Percentiles rank a stretch among this genome's conserved stretches.
These are phyloP conservation scores for Microtus pennsylvanicus DNA, from an alignment of 2,113 vertebrate genomes.

Conservation along the genomic window DNA sequence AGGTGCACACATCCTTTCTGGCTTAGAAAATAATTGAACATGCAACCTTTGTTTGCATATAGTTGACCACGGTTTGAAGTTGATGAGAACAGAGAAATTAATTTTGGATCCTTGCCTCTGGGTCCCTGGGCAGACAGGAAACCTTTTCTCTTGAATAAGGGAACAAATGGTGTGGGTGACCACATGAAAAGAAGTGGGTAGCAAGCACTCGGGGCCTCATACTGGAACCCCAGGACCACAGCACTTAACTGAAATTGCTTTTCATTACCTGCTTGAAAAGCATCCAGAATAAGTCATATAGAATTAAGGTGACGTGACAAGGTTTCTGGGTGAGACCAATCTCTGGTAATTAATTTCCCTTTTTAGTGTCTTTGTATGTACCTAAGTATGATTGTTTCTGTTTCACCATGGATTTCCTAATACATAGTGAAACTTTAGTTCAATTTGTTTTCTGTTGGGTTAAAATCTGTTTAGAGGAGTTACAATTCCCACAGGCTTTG, in stretches of 20 bases:
- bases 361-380: slow-evolving; percentile 22
- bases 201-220: not conserved
- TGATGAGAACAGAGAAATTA: slow-evolving; percentile 5
- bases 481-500: slow-evolving; percentile 43
- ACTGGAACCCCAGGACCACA: not conserved
- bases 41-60: not conserved
- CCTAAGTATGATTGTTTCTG: slow-evolving; percentile 10
- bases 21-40: not conserved
- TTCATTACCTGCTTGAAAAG: slow-evolving; percentile 62
- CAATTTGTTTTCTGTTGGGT: slow-evolving; percentile 61
- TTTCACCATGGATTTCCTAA: not conserved
- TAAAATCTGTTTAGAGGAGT: slow-evolving; percentile 50
- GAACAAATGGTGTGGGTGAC: not conserved
- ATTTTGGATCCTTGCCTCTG: not conserved
- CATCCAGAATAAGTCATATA: slow-evolving; percentile 48
- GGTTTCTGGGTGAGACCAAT: slow-evolving; percentile 29
- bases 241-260: slow-evolving; percentile 59
- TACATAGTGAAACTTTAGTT: slow-evolving; percentile 36
- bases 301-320: slow-evolving; percentile 39
- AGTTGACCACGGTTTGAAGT: slow-evolving; percentile 18
- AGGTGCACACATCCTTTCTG: not conserved
- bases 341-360: slow-evolving; percentile 43
- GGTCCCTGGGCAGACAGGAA: not conserved
- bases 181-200: not conserved
- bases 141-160: not conserved